These are phyloP conservation scores for Tapirus indicus DNA, from an alignment of 2,797 vertebrate species.

Conservation along the genomic window DNA sequence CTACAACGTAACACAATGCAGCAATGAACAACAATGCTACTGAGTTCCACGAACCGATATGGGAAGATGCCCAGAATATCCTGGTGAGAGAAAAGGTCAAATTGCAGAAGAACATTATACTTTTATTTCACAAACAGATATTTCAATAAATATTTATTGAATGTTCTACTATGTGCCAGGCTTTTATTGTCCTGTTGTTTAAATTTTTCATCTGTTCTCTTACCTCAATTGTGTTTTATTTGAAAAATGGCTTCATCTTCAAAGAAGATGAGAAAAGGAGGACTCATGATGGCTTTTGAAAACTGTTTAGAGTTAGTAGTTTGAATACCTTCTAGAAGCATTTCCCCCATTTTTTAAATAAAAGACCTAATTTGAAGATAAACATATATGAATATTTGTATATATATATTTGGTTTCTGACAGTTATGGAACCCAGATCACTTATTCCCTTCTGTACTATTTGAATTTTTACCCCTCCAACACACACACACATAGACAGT, in stretches of 20 bases:
- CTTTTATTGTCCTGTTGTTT: not conserved
- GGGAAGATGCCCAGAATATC: not conserved
- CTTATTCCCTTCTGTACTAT: not conserved
- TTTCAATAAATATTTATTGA: not conserved
- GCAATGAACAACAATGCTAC: not conserved
- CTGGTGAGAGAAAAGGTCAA: not conserved
- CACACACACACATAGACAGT: accelerated
- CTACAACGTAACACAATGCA: not conserved
- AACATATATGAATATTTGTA: not conserved
- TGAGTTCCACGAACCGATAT: not conserved
- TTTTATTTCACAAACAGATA: not conserved
- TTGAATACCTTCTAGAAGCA: not conserved
- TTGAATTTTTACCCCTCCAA: not conserved
- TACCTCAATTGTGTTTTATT: not conserved
- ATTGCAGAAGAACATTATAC: not conserved
- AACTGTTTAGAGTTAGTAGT: not conserved
- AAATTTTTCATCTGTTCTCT: not conserved
- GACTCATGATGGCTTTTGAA: not conserved
- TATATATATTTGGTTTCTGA: not conserved
- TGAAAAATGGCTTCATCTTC: not conserved
- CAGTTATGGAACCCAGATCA: not conserved
- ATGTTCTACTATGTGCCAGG: no score
- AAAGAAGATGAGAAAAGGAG: not conserved
- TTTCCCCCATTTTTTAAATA: not conserved
- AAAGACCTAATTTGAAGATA: slow-evolving; percentile 17